Evolutionary conservation across 2,797 vertebrate genomes (phyloP).

Genomic region (Cirrhinus molitorella): DNA sequence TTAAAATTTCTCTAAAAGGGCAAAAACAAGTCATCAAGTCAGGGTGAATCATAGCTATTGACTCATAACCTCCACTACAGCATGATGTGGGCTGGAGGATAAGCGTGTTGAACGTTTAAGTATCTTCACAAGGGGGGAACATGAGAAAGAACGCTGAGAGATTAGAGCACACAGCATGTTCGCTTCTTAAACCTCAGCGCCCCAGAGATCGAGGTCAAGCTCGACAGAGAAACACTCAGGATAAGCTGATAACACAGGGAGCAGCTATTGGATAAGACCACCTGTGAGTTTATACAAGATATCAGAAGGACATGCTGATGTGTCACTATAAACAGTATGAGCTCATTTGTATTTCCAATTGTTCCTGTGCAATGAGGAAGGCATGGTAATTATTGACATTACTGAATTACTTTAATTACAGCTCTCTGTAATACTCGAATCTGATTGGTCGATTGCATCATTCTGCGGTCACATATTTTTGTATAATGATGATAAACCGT

Average conservation of each 20-base stretch:
- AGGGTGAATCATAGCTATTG: constrained; percentile 46
- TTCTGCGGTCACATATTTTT: background rate
- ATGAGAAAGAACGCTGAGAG: background rate
- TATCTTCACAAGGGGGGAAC: background rate
- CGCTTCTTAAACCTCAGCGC: background rate
- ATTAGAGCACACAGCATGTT: background rate
- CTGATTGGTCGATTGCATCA: background rate
- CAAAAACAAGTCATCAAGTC: constrained; percentile 33
- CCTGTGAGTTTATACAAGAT: constrained; percentile 6
- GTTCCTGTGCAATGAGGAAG: background rate
- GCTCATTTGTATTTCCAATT: background rate
- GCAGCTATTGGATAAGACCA: constrained; percentile 19
- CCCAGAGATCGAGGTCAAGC: background rate
- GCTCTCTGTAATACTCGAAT: background rate
- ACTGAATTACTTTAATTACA: background rate
- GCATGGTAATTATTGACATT: background rate
- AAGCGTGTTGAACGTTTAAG: constrained; percentile 9
- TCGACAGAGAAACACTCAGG: background rate
- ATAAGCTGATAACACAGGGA: background rate
- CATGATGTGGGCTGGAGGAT: constrained; percentile 7
- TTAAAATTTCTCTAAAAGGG: background rate
- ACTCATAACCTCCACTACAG: constrained; percentile 52
- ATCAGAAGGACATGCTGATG: constrained; percentile 7
- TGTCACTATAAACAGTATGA: background rate
- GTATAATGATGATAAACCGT: background rate